These are phyloP conservation scores for Ridgeia piscesae DNA, from an alignment of 1,140 invertebrate species.

Conservation along the genomic window DNA sequence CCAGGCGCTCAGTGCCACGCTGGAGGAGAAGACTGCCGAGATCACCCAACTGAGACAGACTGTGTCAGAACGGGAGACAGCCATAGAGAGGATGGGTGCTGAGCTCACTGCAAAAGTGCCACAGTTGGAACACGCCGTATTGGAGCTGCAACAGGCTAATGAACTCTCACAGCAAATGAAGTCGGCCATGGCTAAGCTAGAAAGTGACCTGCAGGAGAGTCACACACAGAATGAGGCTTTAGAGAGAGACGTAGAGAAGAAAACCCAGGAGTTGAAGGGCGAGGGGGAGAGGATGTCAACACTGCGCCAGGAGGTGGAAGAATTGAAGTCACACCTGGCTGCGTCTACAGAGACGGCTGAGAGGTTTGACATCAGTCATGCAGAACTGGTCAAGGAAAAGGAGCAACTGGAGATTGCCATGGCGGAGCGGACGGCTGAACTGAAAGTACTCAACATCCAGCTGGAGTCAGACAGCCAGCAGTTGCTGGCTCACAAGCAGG, in stretches of 20 bases:
- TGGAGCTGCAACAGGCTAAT: background rate
- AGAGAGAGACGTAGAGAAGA: background rate
- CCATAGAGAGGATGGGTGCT: background rate
- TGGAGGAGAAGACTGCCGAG: background rate
- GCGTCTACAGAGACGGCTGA: background rate
- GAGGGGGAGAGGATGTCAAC: background rate
- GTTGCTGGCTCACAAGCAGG: background rate
- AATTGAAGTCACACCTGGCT: background rate
- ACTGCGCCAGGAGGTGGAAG: background rate
- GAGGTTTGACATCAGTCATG: background rate
- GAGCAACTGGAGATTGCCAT: constrained; percentile 10
- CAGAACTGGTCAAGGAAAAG: background rate
- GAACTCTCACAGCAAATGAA: background rate
- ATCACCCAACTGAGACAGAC: background rate
- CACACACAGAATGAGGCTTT: background rate
- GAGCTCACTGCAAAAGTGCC: background rate
- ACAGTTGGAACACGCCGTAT: background rate
- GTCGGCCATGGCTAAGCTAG: background rate
- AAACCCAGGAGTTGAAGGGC: background rate
- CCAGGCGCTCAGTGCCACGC: background rate
- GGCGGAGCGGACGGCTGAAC: background rate
- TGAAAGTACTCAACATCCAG: background rate
- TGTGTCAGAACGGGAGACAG: background rate
- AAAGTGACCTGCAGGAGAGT: background rate
- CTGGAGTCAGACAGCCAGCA: background rate